phyloP scores from a whole-genome alignment of 2,113 vertebrate species.

The Saguinus midas region DNA sequence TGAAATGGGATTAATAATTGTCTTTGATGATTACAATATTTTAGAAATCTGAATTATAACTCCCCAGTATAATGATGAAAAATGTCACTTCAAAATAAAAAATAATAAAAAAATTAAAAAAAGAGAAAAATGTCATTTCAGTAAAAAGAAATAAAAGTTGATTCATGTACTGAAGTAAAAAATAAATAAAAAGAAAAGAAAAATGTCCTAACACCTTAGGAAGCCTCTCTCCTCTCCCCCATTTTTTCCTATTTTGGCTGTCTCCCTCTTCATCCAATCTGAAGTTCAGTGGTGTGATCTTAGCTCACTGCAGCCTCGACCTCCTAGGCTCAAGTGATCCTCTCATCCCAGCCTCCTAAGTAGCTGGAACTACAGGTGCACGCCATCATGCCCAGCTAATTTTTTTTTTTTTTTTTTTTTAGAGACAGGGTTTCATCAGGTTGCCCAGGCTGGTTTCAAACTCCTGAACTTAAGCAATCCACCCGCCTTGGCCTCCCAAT shows the following conservation, averaged over 20 bases:
- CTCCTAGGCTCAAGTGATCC: background rate
- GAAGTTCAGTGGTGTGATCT: background rate
- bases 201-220: background rate
- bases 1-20: background rate
- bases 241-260: no score
- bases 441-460: background rate
- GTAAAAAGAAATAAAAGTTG: no score
- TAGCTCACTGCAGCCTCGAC: background rate
- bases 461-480: background rate
- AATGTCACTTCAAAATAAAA: background rate
- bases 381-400: background rate
- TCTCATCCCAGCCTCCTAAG: background rate
- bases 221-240: background rate
- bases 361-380: background rate
- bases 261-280: background rate
- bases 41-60: background rate
- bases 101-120: no score
- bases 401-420: background rate
- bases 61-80: background rate
- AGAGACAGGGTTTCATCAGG: background rate
- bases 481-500: background rate
- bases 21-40: background rate
- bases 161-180: background rate
- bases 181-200: background rate
- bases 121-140: background rate